These are phyloP conservation scores for Heliconius melpomene DNA, from an alignment of 1,140 invertebrate genomes.

Conservation along the genomic window DNA sequence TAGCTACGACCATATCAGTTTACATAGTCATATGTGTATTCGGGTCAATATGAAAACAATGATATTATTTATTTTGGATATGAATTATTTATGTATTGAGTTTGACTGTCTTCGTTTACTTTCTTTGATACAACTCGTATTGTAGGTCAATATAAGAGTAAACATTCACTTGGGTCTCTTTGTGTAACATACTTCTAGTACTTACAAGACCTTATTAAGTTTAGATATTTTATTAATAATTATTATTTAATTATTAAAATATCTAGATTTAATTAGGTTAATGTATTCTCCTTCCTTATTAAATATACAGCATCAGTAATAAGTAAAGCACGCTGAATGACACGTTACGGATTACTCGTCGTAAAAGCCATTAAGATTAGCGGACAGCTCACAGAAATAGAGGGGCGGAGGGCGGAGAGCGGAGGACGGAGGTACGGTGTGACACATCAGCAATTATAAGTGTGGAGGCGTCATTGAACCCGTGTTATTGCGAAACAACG, in stretches of 20 bases:
- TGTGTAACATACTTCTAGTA: background rate
- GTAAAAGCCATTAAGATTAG: constrained; percentile 45
- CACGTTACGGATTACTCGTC: constrained; percentile 36
- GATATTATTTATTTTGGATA: constrained; percentile 64
- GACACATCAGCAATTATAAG: constrained; percentile 76
- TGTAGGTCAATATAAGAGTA: constrained; percentile 68
- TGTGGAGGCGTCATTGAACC: constrained; percentile 77
- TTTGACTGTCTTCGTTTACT: constrained; percentile 60
- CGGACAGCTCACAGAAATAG: constrained; percentile 52
- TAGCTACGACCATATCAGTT: constrained; percentile 16
- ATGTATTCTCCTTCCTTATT: background rate
- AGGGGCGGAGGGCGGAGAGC: constrained; percentile 48
- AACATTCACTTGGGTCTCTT: constrained; percentile 45
- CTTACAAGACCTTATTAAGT: background rate
- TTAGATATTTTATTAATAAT: too few relatives aligned
- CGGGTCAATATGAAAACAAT: constrained; percentile 73
- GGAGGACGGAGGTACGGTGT: constrained; percentile 60
- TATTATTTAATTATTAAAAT: background rate
- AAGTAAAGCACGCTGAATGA: background rate
- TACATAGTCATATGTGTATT: constrained; percentile 49
- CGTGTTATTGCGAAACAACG: constrained; percentile 80
- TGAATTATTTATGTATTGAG: constrained; percentile 67
- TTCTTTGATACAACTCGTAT: constrained; percentile 66
- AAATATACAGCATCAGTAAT: background rate
- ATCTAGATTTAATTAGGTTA: background rate